Evolutionary conservation across 2,113 vertebrate species (phyloP).

Genomic region (Misgurnus anguillicaudatus): DNA sequence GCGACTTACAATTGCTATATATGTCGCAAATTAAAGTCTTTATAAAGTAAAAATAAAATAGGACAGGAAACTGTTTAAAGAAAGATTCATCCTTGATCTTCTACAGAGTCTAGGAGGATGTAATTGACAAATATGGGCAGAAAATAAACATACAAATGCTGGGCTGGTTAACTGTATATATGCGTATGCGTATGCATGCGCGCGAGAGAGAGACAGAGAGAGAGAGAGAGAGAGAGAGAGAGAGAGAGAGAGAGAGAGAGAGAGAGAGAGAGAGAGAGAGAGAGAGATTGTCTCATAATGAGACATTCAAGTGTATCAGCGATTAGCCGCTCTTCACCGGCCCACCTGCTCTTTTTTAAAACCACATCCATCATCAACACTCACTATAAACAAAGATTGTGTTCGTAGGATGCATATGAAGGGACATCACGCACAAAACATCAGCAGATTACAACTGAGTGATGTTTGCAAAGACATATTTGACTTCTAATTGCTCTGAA

Average conservation of each 20-base stretch:
- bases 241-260: background rate
- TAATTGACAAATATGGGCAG: background rate
- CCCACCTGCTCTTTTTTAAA: constrained; percentile 43
- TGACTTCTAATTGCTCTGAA: background rate
- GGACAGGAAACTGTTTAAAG: background rate
- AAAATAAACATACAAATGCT: background rate
- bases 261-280: background rate
- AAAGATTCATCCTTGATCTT: background rate
- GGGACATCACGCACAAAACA: background rate
- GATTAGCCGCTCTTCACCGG: constrained; percentile 7
- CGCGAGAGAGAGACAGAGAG: background rate
- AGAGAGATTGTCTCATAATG: constrained; percentile 43
- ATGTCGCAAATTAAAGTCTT: no score
- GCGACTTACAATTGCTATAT: no score
- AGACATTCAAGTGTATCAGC: constrained; percentile 40
- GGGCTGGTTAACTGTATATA: background rate
- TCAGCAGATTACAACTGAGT: background rate
- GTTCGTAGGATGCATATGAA: background rate
- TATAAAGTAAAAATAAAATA: background rate
- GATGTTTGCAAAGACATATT: background rate
- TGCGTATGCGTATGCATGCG: background rate
- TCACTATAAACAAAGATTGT: background rate
- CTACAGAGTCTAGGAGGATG: no score
- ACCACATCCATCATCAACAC: constrained; percentile 23
- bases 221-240: background rate